These are phyloP conservation scores for Muntiacus muntjak DNA, from an alignment of 2,113 vertebrate species.

Conservation along the genomic window DNA sequence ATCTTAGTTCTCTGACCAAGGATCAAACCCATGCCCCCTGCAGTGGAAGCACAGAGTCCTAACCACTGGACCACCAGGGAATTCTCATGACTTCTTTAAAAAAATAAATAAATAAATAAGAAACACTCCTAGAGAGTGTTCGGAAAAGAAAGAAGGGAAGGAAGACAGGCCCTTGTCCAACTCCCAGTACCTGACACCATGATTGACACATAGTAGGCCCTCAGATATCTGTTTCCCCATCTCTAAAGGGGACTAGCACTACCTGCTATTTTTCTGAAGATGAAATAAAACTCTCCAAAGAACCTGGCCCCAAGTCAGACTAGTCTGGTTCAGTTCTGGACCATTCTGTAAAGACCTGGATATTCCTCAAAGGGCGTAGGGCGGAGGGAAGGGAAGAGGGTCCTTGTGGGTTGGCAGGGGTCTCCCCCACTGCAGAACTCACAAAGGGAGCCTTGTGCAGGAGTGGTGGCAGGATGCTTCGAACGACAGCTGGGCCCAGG, in stretches of 20 bases:
- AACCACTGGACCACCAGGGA: background rate
- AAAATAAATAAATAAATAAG: background rate
- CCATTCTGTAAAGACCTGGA: background rate
- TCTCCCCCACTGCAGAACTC: background rate
- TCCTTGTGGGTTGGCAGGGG: slow-evolving; percentile 27
- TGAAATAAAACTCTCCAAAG: slow-evolving; percentile 14
- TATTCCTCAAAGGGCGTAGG: background rate
- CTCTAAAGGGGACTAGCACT: background rate
- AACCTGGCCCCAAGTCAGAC: background rate
- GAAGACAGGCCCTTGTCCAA: background rate
- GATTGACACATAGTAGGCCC: background rate
- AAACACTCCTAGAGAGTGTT: background rate
- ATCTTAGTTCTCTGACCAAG: background rate
- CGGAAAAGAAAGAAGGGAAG: background rate
- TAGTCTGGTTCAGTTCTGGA: background rate
- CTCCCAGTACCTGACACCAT: background rate
- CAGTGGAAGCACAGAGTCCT: background rate
- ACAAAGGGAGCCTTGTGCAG: slow-evolving; percentile 53
- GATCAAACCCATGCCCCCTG: background rate
- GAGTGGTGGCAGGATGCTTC: slow-evolving; percentile 14
- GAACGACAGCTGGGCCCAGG: slow-evolving; percentile 29
- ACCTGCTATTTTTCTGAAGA: slow-evolving; percentile 16
- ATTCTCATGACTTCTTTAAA: background rate
- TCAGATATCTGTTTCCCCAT: background rate
- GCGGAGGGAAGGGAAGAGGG: background rate